Base-by-base conservation (phyloP, 1,140 invertebrate species). In the Branchinecta lindahli region DNA sequence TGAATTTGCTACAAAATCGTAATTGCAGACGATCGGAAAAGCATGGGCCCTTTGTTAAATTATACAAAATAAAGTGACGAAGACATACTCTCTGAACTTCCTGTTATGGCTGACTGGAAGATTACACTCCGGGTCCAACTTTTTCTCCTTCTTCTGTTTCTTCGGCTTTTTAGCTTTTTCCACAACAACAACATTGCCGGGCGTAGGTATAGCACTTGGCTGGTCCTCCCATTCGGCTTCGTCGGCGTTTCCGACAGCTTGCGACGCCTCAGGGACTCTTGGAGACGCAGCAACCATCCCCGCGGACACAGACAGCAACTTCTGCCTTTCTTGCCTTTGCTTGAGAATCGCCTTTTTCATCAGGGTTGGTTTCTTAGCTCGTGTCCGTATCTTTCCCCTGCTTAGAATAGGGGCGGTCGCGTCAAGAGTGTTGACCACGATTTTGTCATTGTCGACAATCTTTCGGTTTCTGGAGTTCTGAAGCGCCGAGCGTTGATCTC, bases 371-470 rank as follows among this genome's bases (percentile, higher is more conserved):
- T 69, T 69, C 47, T 69, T 71, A 46, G 66, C 67, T 44, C 66
- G 65, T n/a, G 68, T 69, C 15, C 71, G 68, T 15, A 72, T 72
- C 70, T 72, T 72, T 10, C 71, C 71, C 8, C 71, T 61, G 21
- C 65, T 66, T 5, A 69, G 47, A 45, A 45, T 72, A 15, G 71
- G 71, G 7, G 71, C 71, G 9, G 46, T 70, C 20, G 46, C 12
- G 66, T 72, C 71, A 2, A 72, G 46, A 5, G 61, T 44, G 45
- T 72, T 72, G 33, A 69, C 68, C 3, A 69, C 66, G 18, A 69
- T 8, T 66, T 61, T 65, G 9, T 33, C 68, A 33, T 20, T 44
- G 67, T 70, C 61, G 20, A 52, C 46, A 9, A 7, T 45, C 61
- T 66, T 69, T 5, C 33, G 33, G 33, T 33, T 33, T 18, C 67